Evolutionary conservation across 2,888 invertebrate genomes (phyloP).

Genomic region (Trachelus tabidus): DNA sequence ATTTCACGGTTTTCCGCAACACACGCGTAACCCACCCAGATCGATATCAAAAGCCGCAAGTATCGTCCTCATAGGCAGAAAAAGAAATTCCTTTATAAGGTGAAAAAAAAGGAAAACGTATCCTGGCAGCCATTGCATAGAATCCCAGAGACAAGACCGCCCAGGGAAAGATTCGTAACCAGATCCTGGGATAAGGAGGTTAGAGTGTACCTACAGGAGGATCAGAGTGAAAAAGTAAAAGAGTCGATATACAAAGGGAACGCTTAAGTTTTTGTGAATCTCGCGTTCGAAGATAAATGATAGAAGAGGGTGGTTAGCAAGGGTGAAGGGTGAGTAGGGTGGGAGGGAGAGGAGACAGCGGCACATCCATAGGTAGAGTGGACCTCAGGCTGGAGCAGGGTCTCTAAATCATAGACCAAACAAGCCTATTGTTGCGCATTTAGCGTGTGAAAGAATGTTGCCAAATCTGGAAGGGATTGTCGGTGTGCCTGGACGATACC

Average conservation of each 20-base stretch:
- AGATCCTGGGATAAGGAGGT: conserved; percentile 6
- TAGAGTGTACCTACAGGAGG: neutral
- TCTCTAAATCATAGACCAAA: conserved; percentile 62
- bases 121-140: neutral
- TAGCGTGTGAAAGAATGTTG: conserved; percentile 63
- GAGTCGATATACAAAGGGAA: conserved; percentile 34
- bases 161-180: neutral
- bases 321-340: neutral
- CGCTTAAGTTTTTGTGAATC: conserved; percentile 31
- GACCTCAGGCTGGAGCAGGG: conserved; percentile 13
- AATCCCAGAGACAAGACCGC: neutral
- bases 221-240: conserved; percentile 1
- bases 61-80: neutral
- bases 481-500: conserved; percentile 6
- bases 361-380: neutral
- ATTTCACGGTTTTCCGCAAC: neutral
- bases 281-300: conserved; percentile 37
- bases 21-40: neutral
- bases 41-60: neutral
- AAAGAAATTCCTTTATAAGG: neutral
- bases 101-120: neutral
- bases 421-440: conserved; percentile 63
- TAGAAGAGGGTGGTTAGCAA: conserved; percentile 20
- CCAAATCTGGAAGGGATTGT: conserved; percentile 48
- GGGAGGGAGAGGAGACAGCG: neutral